Evolutionary conservation across 2,888 invertebrate genomes (phyloP).

Genomic region (Caenorhabditis japonica): DNA sequence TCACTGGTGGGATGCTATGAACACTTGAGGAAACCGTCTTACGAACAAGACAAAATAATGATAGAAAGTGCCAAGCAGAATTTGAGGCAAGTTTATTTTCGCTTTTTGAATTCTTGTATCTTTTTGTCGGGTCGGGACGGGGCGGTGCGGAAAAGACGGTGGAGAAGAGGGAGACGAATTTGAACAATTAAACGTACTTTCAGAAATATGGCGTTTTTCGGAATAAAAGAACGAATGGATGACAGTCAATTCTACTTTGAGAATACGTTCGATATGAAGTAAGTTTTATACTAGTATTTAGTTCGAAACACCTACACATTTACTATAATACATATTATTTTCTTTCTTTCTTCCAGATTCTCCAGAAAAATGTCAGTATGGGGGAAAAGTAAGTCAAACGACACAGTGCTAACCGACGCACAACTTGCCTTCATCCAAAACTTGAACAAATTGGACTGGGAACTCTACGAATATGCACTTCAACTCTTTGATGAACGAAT

Average conservation of each 20-base stretch:
- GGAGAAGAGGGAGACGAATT: not conserved
- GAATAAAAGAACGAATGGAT: constrained; percentile 93
- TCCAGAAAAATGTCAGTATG: constrained; percentile 68
- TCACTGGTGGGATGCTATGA: constrained; percentile 92
- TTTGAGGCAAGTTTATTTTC: constrained; percentile 31
- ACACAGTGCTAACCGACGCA: constrained; percentile 84
- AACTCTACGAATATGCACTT: constrained; percentile 93
- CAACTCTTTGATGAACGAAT: constrained; percentile 86
- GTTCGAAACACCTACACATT: too few species aligned
- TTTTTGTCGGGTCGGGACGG: not conserved
- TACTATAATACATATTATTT: constrained; percentile 81
- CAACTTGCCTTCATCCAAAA: constrained; percentile 82
- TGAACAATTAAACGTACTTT: constrained; percentile 14
- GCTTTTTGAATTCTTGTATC: not conserved
- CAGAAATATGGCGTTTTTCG: constrained; percentile 92
- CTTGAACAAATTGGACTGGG: constrained; percentile 90
- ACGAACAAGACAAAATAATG: constrained; percentile 81
- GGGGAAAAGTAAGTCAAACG: constrained; percentile 85
- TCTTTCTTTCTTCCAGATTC: too few species aligned
- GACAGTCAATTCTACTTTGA: constrained; percentile 84
- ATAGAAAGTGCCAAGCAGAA: constrained; percentile 90
- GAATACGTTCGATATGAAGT: constrained; percentile 88
- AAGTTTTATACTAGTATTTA: constrained; percentile 7
- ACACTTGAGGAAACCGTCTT: constrained; percentile 38
- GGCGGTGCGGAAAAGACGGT: not conserved